Evolutionary conservation across 2,888 invertebrate species (phyloP), one percentile per base, ranked within the genome.

Genomic region (Agrotis puta): DNA sequence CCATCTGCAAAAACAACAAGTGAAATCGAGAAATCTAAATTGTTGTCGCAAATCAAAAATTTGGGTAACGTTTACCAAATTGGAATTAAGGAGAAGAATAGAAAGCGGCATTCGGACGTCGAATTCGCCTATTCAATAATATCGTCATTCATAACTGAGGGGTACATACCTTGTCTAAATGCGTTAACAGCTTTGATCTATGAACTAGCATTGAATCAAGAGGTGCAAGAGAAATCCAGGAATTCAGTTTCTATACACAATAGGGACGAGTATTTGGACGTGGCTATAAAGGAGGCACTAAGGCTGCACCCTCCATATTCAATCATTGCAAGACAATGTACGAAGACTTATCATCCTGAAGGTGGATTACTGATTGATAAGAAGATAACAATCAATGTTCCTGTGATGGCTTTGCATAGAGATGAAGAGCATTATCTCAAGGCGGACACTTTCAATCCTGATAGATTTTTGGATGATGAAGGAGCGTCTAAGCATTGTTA

Each of bases 221-320:
- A 90, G 70, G 81, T 90, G 7, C 96, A 95, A 82, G 88, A 90
- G 62, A 92, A 90, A 81, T 89, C 90, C 7, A 91, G 94, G 73
- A 85, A 83, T 51, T 89, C 89, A 14, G 85, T 87, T 24, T 83
- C 88, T n/a, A 87, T 85, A 59, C 80, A 86, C 43, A 89, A 87
- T 70, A 79, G 89, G 3, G 90, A 90, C 20, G 90, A 92, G 68
- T 94, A 92, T 79, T 88, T 96, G 63, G 92, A 93, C 64, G 85
- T 90, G 2, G 88, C 91, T 3, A 90, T 96, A 50, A 95, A 94
- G 83, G 96, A 96, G 81, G 89, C 92, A 18, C 84, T 96, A 70
- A 90, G 96, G 70, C 76, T 96, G 48, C 89, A 96, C 84, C 94
- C 96, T 3, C 91, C 95, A 11, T 92, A 94, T 70, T 92, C 96